Evolutionary conservation across 2,113 vertebrate genomes (phyloP).

Genomic region (Pycnonotus jocosus): DNA sequence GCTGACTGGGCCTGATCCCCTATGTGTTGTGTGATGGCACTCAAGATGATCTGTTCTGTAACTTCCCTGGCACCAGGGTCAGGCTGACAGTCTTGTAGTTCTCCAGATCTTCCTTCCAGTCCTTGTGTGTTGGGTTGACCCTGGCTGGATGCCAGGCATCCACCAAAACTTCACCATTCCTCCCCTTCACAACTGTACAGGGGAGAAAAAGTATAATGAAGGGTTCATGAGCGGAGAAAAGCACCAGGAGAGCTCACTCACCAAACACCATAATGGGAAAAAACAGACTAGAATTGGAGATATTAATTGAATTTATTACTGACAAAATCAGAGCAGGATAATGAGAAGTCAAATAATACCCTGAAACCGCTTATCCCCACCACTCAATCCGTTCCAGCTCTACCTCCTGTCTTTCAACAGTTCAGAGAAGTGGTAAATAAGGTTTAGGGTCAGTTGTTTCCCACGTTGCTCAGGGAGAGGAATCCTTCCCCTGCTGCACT

Average conservation of each 20-base stretch:
- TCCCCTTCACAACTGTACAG: background rate
- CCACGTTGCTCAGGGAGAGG: background rate
- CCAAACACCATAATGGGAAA: rapidly evolving
- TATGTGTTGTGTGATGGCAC: background rate
- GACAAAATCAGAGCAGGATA: background rate
- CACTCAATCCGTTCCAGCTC: background rate
- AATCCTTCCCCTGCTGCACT: background rate
- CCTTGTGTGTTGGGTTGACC: background rate
- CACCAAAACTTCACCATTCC: background rate
- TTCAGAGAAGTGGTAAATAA: background rate
- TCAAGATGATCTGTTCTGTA: background rate
- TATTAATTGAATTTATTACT: background rate
- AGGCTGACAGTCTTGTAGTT: background rate
- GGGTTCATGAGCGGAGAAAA: background rate
- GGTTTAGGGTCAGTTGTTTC: background rate
- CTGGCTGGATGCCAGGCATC: background rate
- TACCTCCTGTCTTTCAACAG: background rate
- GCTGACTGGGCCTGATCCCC: background rate
- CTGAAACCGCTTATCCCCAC: background rate
- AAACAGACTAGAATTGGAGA: background rate
- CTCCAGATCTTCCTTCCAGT: background rate
- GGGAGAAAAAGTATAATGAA: background rate
- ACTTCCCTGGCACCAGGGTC: background rate
- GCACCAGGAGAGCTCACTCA: background rate
- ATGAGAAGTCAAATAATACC: background rate